Base-by-base conservation (phyloP, 2,888 invertebrate genomes). In the Baronia brevicornis region DNA sequence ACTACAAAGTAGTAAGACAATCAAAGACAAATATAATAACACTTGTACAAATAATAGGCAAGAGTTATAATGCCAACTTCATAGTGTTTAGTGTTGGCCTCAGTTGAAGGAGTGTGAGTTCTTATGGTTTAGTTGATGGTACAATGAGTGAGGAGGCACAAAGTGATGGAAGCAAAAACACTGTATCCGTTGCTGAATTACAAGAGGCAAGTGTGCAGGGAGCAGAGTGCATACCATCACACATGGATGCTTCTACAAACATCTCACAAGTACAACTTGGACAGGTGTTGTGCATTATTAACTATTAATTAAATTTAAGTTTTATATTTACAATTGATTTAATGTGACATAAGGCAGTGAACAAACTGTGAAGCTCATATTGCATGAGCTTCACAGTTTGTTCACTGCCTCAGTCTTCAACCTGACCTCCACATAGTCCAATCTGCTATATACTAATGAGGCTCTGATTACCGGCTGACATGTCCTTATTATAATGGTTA, bases 61-160 rank as follows among this genome's bases (percentile, higher is more conserved):
- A 49, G 47, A 51, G 39, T 32, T 51, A 65, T 46, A 38, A 74
- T 74, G 75, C 51, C 48, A 54, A 54, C 54, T 35, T 67, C 62
- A 48, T 73, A 74, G 58, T 53, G 38, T 37, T 45, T 26, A 36
- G 37, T 33, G 41, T 21, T 23, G 28, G 42, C 36, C 41, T 5
- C 29, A 21, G 23, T 28, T 31, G 22, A 13, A 23, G 31, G 46
- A 46, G 38, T 46, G 41, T 42, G 39, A 39, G 44, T 53, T 50
- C 56, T 54, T 48, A 67, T 64, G 60, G 52, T 60, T 57, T 56
- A 58, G 57, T 60, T 55, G 55, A 65, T 64, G 58, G 60, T 68
- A 74, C 61, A 57, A 80, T 84, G 82, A 82, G 79, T 56, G 80
- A 79, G 60, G 78, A 79, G 65, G 65, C 56, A 48, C 70, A 70